Percentiles rank a stretch among this genome's conserved stretches.
These are phyloP conservation scores for Lepidurus couesii DNA, from an alignment of 1,140 invertebrate genomes.

Conservation along the genomic window DNA sequence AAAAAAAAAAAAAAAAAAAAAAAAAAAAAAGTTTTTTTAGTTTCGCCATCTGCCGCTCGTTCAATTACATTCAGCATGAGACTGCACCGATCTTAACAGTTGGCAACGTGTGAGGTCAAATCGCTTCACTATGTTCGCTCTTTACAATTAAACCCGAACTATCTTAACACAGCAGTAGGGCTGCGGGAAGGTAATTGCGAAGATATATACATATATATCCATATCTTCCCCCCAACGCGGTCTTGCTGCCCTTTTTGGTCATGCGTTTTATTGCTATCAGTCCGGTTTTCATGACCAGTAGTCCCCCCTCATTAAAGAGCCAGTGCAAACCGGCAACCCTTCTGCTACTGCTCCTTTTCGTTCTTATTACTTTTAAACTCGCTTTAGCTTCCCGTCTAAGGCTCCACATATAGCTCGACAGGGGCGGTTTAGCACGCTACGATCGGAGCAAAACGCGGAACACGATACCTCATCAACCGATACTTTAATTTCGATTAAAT, in stretches of 20 bases:
- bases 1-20: too few relatives aligned
- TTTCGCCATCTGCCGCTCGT: not conserved
- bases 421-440: too few relatives aligned
- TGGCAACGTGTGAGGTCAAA: conserved; percentile 17
- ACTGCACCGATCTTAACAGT: not conserved
- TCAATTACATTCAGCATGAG: not conserved
- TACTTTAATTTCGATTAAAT: too few relatives aligned
- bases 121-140: not conserved
- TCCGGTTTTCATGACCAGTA: conserved; percentile 1
- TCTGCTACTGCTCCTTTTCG: not conserved
- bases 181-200: not conserved
- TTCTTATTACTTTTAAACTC: not conserved
- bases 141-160: not conserved
- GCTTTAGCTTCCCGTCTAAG: too few relatives aligned
- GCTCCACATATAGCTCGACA: too few relatives aligned
- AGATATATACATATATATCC: too few relatives aligned
- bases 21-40: too few relatives aligned
- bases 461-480: too few relatives aligned
- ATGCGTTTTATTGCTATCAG: not conserved
- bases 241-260: too few relatives aligned
- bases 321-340: not conserved
- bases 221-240: too few relatives aligned
- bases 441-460: too few relatives aligned
- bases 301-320: not conserved
- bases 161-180: not conserved